Conservation (phyloP, 2,113 vertebrate genomes). For the Crocuta crocuta region DNA sequence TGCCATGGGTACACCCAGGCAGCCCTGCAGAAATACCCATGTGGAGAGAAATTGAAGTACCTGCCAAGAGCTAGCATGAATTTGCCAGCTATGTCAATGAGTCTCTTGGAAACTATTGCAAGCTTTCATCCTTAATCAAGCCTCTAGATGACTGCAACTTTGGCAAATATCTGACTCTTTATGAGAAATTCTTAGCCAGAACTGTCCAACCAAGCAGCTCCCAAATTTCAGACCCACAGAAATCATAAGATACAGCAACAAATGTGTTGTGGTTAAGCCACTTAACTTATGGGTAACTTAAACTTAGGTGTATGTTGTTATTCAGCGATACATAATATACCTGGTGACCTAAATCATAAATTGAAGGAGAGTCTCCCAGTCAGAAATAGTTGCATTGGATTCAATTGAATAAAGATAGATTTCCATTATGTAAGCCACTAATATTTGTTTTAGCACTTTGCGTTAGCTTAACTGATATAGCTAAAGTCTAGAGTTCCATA, state of each 20-base stretch:
- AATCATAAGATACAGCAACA: neutral
- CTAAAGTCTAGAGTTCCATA: neutral
- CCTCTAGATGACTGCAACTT: neutral
- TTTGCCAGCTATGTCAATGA: neutral
- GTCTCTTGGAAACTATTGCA: neutral
- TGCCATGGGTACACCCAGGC: neutral
- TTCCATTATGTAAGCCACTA: neutral
- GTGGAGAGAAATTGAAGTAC: neutral
- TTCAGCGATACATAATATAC: neutral
- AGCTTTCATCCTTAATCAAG: neutral
- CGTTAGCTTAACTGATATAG: neutral
- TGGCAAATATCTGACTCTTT: neutral
- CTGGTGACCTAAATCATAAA: neutral
- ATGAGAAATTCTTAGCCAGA: neutral
- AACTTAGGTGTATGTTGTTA: neutral
- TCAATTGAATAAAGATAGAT: neutral
- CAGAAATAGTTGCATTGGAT: neutral
- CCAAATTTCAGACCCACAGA: neutral
- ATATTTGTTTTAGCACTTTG: neutral
- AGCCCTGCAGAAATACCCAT: neutral
- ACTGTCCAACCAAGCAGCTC: neutral
- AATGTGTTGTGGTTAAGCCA: neutral
- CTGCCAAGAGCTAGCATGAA: neutral
- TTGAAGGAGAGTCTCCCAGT: neutral
- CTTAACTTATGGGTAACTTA: neutral